phyloP scores from a whole-genome alignment of 2,888 invertebrate species.

The Chaetoderma sp. region DNA sequence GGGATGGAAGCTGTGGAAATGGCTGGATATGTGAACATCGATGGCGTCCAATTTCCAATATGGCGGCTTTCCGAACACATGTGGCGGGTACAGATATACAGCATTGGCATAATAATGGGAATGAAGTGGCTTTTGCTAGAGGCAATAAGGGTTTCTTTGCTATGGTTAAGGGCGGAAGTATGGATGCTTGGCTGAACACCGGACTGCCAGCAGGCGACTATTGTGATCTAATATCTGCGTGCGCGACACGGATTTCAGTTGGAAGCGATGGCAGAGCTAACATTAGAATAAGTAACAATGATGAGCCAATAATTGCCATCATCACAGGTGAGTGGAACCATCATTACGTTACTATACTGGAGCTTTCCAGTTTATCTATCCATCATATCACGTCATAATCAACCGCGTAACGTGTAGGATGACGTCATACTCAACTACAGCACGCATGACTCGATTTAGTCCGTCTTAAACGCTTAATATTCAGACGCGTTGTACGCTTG shows the following conservation, averaged over 20 bases:
- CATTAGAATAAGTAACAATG: slow-evolving; percentile 45
- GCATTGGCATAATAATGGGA: slow-evolving; percentile 55
- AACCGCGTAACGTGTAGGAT: too few relatives aligned
- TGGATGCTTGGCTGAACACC: slow-evolving; percentile 55
- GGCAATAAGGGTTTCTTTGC: slow-evolving; percentile 64
- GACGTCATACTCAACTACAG: too few relatives aligned
- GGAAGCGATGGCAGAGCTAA: slow-evolving; percentile 52
- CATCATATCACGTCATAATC: too few relatives aligned
- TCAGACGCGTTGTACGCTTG: too few relatives aligned
- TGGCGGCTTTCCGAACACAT: slow-evolving; percentile 62
- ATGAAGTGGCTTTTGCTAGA: slow-evolving; percentile 61
- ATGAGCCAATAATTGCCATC: slow-evolving; percentile 58
- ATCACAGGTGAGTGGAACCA: too few relatives aligned
- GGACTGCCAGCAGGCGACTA: slow-evolving; percentile 65
- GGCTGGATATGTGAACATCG: slow-evolving; percentile 67
- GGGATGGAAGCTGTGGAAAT: slow-evolving; percentile 57
- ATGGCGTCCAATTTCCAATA: slow-evolving; percentile 62
- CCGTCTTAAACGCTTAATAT: too few relatives aligned
- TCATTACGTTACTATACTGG: too few relatives aligned
- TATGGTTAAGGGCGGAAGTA: slow-evolving; percentile 53
- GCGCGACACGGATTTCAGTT: slow-evolving; percentile 52
- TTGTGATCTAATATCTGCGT: slow-evolving; percentile 65
- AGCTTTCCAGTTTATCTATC: too few relatives aligned
- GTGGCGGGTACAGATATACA: slow-evolving; percentile 50
- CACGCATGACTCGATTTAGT: too few relatives aligned